phyloP scores from a whole-genome alignment of 2,888 invertebrate genomes.

The Dimorphilus gyrociliatus region DNA sequence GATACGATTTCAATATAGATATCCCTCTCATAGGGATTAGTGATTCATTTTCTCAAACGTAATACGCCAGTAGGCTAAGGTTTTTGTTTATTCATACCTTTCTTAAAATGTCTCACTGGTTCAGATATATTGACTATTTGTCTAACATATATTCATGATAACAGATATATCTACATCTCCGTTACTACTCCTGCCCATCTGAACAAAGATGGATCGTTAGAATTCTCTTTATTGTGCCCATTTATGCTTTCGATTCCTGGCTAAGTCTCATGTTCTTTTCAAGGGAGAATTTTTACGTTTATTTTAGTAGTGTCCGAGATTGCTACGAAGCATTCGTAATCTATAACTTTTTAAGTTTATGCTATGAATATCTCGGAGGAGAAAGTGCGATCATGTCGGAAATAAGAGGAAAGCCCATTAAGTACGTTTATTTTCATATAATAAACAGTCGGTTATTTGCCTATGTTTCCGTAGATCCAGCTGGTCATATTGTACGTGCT shows the following conservation, averaged over 20 bases:
- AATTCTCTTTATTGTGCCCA: constrained; percentile 95
- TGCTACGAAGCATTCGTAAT: constrained; percentile 99
- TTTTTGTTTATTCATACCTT: too few relatives aligned
- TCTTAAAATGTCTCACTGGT: too few relatives aligned
- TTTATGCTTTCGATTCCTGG: constrained; percentile 97
- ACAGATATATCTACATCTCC: constrained; percentile 90
- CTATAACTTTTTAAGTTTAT: constrained; percentile 95
- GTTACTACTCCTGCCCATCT: constrained; percentile 96
- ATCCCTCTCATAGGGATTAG: too few relatives aligned
- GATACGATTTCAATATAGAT: too few relatives aligned
- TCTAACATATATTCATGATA: constrained; percentile 10
- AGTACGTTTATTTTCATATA: too few relatives aligned
- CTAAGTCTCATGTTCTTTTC: constrained; percentile 92
- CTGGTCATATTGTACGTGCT: constrained; percentile 89
- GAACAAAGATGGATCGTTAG: constrained; percentile 99
- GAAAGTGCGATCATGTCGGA: constrained; percentile 99
- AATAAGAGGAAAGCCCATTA: constrained; percentile 87
- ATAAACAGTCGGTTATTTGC: too few relatives aligned
- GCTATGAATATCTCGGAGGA: constrained; percentile 97
- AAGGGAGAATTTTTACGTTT: constrained; percentile 90
- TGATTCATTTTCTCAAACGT: too few relatives aligned
- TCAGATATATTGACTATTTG: too few relatives aligned
- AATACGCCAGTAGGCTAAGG: too few relatives aligned
- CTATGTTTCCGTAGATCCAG: constrained; percentile 72
- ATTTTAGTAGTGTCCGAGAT: constrained; percentile 96